Base-by-base conservation (phyloP, 2,113 vertebrate genomes). In the Cryptoleucopteryx plumbea region DNA sequence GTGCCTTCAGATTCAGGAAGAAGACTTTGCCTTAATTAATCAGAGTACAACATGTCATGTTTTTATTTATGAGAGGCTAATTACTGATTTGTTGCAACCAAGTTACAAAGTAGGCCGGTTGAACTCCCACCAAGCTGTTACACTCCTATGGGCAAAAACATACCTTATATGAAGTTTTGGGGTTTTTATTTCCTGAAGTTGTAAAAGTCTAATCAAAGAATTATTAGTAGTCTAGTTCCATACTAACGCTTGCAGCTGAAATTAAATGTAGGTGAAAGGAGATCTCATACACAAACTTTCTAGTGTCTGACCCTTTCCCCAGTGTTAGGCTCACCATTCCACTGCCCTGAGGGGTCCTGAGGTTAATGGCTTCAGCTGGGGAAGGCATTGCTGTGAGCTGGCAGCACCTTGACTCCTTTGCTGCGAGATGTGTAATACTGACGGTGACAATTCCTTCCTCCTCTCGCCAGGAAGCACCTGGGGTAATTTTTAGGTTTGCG, bases 361-460 rank as follows among this genome's bases (percentile, higher is more conserved):
- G 12, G 36, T 21, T 59, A 50, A 59, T 32, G 65, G 34, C 20
- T 65, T 56, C 21, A n/a, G 11, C 1, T 5, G 13, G 50, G 9
- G 21, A 9, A 3, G 10, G 23, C 23, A 34, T 3, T 36, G 61
- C 19, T 6, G 14, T 22, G 56, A 55, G 16, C 0, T 73, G 25
- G 48, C 43, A 83, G 53, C 14, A 59, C 25, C 27, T 53, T 4
- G 23, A 67, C 25, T 32, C 21, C 43, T 65, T 38, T 73, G 55
- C 32, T 74, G 11, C 14, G 47, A 27, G 32, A 55, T 0, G 2
- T 26, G 4, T 17, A 31, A 43, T 15, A 48, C 7, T 0, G 0
- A 65, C 2, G 7, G 56, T 13, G 34, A 7, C 13, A 16, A 63
- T 27, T 63, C 77, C 68, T 88, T 88, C 40, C n/a, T 68, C 2